Base-by-base conservation (phyloP, 2,888 invertebrate species). In the Tinea semifulvella region DNA sequence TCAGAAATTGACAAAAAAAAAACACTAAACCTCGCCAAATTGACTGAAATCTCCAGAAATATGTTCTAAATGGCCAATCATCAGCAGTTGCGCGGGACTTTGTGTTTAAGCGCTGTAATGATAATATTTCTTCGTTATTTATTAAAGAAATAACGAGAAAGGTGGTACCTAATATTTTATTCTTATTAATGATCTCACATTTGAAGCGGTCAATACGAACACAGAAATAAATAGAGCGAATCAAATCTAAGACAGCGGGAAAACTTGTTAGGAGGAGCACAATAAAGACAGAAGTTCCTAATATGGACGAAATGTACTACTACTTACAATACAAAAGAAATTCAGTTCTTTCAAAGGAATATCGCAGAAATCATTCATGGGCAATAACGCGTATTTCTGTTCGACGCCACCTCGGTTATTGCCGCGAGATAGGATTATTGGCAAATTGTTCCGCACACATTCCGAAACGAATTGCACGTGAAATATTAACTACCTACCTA, bases 401-500 rank as follows among this genome's bases (percentile, higher is more conserved):
- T 66, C 62, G 62, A 63, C 65, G 65, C 66, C 69, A 68, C 66
- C 69, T 67, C 70, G 61, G 73, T 72, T 74, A 76, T 74, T 70
- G 68, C 68, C 64, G 59, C 58, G 63, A 65, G 72, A 69, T 69
- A 66, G 74, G 72, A 74, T 74, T 76, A 76, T 76, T 77, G 76
- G 76, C 70, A 74, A 76, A 77, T 77, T 75, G 75, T 74, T 76
- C 73, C 64, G 70, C 64, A 68, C 70, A 65, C 72, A 72, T 75
- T 73, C 73, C 70, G 61, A 56, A 55, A 61, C 58, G 63, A 58
- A 60, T 65, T 65, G 64, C 67, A 67, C 68, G 61, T 72, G 70
- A 76, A 75, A 74, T 76, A 75, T 75, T 73, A 71, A 75, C 65
- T 19, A 31, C 31, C 31, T 31, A 31, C 31, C n/a, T 14, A 13